Evolutionary conservation across 2,113 vertebrate species (phyloP), one percentile per base, ranked within the genome.

Genomic region (Melanerpes formicivorus): DNA sequence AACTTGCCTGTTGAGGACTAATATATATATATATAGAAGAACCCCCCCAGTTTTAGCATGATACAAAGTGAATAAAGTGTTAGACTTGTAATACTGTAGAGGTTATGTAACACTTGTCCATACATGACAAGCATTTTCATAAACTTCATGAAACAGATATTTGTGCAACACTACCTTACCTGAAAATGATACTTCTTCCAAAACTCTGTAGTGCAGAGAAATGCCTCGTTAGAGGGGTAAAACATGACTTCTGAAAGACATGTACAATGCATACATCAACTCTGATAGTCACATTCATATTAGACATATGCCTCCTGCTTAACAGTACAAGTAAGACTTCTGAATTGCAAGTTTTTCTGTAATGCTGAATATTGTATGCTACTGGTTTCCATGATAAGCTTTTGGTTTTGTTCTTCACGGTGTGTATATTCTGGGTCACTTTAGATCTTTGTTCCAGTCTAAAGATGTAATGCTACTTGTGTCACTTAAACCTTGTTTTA

Each of bases 221-320:
- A 93, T 94, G 82, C 92, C 93, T 94, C 94, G 52, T 90, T 88
- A 69, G 69, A 94, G 65, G 46, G 30, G 54, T 80, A 67, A 78
- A 80, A 80, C 6, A 10, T 60, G 69, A 60, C 56, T 62, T 84
- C 13, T 50, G 74, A 93, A 66, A 70, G 84, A 90, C 93, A 83
- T 71, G 90, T 91, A 71, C 62, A 66, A 70, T 0, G 85, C 92
- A 90, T 95, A 95, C 85, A 29, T 94, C 52, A 63, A 21, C 48
- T 82, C 67, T 55, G 75, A 40, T 83, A 90, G 85, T 66, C 2
- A 17, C 60, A 42, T 90, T 93, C 27, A 14, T 85, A 40, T 83
- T 95, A 71, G 93, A 74, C 93, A 90, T 94, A 86, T 95, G 93
- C 92, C 87, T 94, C 42, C 56, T 93, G 90, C 89, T 91, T 84